Conservation (phyloP, 2,113 vertebrate species). For the Murina feae region DNA sequence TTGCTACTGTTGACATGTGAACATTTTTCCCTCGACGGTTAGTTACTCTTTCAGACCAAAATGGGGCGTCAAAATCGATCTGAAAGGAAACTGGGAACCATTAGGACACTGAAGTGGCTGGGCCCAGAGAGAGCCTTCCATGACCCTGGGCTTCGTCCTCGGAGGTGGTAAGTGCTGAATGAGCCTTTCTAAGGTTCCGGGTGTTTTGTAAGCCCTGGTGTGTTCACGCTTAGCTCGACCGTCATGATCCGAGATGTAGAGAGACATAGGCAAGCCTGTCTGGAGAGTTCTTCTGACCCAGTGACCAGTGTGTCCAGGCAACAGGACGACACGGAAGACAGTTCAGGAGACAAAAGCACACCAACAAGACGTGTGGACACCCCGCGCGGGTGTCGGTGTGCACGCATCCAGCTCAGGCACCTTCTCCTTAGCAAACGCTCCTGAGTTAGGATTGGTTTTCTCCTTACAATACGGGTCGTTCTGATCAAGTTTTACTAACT, state of each 20-base stretch:
- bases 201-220: background rate
- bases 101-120: background rate
- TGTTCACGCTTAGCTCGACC: background rate
- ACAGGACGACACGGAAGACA: background rate
- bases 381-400: background rate
- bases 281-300: background rate
- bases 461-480: background rate
- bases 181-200: background rate
- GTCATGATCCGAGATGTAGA: background rate
- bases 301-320: background rate
- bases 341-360: background rate
- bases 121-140: background rate
- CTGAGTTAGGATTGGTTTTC: background rate
- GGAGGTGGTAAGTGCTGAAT: background rate
- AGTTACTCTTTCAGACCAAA: constrained; percentile 2
- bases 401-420: background rate
- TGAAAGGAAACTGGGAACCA: background rate
- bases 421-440: background rate
- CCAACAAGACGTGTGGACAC: background rate
- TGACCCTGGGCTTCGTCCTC: background rate
- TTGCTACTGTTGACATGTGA: background rate
- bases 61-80: background rate
- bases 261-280: background rate
- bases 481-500: background rate
- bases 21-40: background rate